Evolutionary conservation across 1,140 invertebrate species (phyloP).

Genomic region (Nephila pilipes): DNA sequence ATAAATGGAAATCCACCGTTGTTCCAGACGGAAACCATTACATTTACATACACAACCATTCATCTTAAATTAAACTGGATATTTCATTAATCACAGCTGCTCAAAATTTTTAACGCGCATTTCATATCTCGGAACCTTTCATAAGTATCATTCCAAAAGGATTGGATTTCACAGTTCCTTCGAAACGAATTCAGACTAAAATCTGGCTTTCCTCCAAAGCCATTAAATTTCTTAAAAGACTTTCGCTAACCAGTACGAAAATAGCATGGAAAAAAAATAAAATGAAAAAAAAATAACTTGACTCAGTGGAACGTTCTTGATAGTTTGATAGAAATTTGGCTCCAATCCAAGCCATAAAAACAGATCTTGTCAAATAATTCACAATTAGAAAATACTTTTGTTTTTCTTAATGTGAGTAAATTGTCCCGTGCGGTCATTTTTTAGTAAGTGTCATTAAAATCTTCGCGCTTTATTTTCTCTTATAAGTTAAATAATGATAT

Average conservation of each 20-base stretch:
- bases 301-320: neutral
- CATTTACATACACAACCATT: constrained; percentile 1
- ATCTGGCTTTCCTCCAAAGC: neutral
- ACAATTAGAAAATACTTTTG: neutral
- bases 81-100: constrained; percentile 13
- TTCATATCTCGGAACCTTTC: neutral
- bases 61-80: constrained; percentile 12
- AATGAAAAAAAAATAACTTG: neutral
- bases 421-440: neutral
- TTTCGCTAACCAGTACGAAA: neutral
- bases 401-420: neutral
- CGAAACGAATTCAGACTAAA: neutral
- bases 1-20: neutral
- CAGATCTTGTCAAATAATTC: constrained; percentile 1
- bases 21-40: neutral
- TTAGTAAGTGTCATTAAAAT: neutral
- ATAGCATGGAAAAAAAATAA: neutral
- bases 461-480: neutral
- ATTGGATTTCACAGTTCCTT: constrained; percentile 1
- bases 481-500: neutral
- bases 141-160: neutral
- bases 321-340: constrained; percentile 1
- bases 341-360: neutral
- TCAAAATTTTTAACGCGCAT: neutral
- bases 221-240: constrained; percentile 23